Percentiles rank a stretch among this genome's conserved stretches.
Evolutionary conservation across 2,113 vertebrate genomes (phyloP).

Genomic region (Gopherus flavomarginatus): DNA sequence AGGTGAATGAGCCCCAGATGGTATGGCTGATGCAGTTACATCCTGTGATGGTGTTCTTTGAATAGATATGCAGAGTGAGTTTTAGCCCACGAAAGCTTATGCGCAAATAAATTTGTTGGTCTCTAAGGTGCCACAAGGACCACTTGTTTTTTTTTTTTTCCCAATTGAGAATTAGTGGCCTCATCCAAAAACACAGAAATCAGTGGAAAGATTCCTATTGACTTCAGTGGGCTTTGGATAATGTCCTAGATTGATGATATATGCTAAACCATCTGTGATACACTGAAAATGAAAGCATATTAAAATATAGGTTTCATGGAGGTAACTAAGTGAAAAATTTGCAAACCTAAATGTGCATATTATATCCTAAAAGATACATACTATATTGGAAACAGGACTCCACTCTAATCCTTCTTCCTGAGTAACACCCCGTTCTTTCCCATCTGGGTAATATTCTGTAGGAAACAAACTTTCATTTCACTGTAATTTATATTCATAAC

Average conservation of each 20-base stretch:
- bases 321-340: neutral
- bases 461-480: conserved; percentile 55
- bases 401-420: conserved; percentile 11
- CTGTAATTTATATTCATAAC: conserved; percentile 64
- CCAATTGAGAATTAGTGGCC: neutral
- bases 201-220: neutral
- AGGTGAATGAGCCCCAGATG: too few species aligned
- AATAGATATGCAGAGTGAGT: too few species aligned
- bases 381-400: neutral
- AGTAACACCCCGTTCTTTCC: neutral
- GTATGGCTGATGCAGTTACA: too few species aligned
- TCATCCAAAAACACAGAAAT: neutral
- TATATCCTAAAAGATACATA: neutral
- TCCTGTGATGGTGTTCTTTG: too few species aligned
- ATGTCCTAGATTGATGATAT: neutral
- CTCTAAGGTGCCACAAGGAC: too few species aligned
- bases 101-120: too few species aligned
- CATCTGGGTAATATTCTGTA: conserved; percentile 8
- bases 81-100: too few species aligned
- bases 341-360: neutral
- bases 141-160: too few species aligned
- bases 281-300: neutral
- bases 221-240: neutral
- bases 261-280: neutral
- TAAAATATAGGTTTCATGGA: neutral